Evolutionary conservation across 2,797 vertebrate species (phyloP).

Genomic region (Pantherophis alleghaniensis): DNA sequence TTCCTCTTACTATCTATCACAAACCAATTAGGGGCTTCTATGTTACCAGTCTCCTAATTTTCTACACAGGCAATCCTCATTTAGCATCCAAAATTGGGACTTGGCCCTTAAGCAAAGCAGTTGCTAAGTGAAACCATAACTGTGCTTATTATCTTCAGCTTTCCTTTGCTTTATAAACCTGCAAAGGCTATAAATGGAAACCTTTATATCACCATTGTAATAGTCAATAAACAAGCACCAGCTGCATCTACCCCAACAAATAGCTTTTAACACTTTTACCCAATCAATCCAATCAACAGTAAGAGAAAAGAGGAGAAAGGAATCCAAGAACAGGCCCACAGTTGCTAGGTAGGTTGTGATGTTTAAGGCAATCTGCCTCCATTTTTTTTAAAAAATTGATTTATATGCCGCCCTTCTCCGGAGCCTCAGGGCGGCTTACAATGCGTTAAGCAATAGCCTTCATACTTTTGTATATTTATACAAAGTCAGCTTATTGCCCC

Average conservation of each 20-base stretch:
- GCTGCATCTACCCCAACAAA: background rate
- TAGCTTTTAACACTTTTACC: background rate
- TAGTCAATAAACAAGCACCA: background rate
- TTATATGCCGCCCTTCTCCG: too few relatives aligned
- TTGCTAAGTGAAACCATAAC: background rate
- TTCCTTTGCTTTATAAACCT: background rate
- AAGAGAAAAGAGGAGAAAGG: background rate
- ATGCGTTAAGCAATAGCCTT: too few relatives aligned
- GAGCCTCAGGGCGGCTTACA: too few relatives aligned
- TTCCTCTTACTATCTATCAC: background rate
- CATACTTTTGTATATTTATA: too few relatives aligned
- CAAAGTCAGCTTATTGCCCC: too few relatives aligned
- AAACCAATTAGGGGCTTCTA: background rate
- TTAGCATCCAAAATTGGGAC: background rate
- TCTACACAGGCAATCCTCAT: background rate
- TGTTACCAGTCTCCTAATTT: background rate
- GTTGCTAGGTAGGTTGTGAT: background rate
- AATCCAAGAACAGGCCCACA: background rate
- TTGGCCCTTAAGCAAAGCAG: background rate
- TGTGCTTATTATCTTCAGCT: background rate
- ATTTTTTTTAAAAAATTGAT: background rate
- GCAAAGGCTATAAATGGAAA: background rate
- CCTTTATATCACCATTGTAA: background rate
- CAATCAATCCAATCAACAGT: background rate
- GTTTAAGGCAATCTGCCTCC: background rate